Percentiles rank a stretch among this genome's conserved stretches.
phyloP scores from a whole-genome alignment of 2,888 invertebrate genomes.

The Amphipoea oculea region DNA sequence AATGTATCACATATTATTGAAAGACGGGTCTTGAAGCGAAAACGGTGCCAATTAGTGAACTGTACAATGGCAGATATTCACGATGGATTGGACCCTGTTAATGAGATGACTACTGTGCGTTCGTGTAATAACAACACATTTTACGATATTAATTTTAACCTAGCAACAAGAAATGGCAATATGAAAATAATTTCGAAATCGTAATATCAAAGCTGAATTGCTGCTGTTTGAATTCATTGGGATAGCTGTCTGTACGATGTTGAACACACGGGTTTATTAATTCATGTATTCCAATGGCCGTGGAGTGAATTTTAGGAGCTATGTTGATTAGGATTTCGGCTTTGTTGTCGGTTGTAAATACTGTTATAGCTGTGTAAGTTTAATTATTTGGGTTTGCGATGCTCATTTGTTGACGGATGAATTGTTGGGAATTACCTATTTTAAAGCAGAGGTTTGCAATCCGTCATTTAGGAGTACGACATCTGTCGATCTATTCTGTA shows the following conservation, averaged over 20 bases:
- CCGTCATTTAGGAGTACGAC: background rate
- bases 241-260: conserved; percentile 33
- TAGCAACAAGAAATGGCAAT: conserved; percentile 52
- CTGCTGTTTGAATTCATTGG: conserved; percentile 45
- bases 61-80: conserved; percentile 77
- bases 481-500: background rate
- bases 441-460: background rate
- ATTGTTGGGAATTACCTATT: background rate
- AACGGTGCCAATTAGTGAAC: conserved; percentile 82
- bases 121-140: conserved; percentile 72
- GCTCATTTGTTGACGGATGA: conserved; percentile 12
- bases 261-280: conserved; percentile 47
- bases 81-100: conserved; percentile 77
- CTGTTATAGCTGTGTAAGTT: conserved; percentile 8
- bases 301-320: conserved; percentile 49
- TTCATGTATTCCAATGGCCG: conserved; percentile 49
- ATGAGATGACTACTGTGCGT: conserved; percentile 72
- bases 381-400: background rate
- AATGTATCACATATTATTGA: conserved; percentile 59
- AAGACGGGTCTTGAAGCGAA: conserved; percentile 67
- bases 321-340: conserved; percentile 39
- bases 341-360: conserved; percentile 37
- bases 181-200: conserved; percentile 47
- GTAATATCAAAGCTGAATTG: conserved; percentile 45
- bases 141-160: conserved; percentile 73